phyloP scores from a whole-genome alignment of 2,888 invertebrate genomes.

The Chymomyza caudatula region DNA sequence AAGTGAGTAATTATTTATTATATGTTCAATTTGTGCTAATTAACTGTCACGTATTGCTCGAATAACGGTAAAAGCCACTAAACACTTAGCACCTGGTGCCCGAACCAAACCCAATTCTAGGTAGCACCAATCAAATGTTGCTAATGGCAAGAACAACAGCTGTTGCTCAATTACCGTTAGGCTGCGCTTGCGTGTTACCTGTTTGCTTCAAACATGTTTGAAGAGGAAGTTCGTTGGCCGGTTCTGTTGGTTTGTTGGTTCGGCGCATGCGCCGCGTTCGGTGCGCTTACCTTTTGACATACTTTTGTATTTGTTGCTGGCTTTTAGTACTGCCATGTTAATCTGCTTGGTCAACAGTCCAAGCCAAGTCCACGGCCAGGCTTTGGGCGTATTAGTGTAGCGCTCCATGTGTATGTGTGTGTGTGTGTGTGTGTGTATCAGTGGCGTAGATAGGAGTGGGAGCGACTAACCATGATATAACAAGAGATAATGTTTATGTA shows the following conservation, averaged over 20 bases:
- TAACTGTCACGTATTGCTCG: slow-evolving; percentile 49
- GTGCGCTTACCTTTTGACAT: slow-evolving; percentile 62
- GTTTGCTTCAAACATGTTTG: slow-evolving; percentile 63
- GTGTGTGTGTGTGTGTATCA: slow-evolving; percentile 6
- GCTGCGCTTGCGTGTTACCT: slow-evolving; percentile 38
- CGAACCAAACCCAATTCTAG: not conserved
- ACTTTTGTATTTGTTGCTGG: slow-evolving; percentile 44
- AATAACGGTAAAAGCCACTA: slow-evolving; percentile 52
- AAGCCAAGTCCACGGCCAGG: slow-evolving; percentile 1
- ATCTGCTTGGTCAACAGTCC: slow-evolving; percentile 57
- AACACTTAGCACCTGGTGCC: slow-evolving; percentile 49
- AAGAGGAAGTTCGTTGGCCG: slow-evolving; percentile 2
- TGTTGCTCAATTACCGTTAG: slow-evolving; percentile 50
- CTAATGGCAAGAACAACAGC: not conserved
- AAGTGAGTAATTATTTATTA: slow-evolving; percentile 81
- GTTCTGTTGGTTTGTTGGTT: not conserved
- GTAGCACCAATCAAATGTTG: not conserved
- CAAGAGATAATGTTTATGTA: too few species aligned
- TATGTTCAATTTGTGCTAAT: slow-evolving; percentile 39
- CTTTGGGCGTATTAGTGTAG: not conserved
- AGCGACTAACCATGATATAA: too few species aligned
- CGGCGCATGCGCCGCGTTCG: slow-evolving; percentile 1
- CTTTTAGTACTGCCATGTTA: slow-evolving; percentile 61
- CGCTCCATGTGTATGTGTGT: not conserved
- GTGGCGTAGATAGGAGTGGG: not conserved